Conservation (phyloP, 2,888 invertebrate genomes). For the Drosophila fulvimacula region DNA sequence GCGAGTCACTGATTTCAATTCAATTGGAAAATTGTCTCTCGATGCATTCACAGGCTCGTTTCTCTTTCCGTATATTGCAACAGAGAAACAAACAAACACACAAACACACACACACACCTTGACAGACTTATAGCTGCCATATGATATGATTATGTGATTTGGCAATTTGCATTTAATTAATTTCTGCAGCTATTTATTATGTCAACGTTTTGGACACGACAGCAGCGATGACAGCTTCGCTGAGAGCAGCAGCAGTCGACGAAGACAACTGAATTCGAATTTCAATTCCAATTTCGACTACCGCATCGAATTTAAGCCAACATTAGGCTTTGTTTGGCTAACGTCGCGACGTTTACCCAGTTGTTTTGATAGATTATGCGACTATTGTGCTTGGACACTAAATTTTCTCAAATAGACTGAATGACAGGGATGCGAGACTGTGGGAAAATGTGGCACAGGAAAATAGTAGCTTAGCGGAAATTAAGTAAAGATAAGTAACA, state of each 20-base stretch:
- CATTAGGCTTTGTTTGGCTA: constrained; percentile 41
- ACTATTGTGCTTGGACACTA: constrained; percentile 20
- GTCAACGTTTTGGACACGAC: constrained; percentile 58
- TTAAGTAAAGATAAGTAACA: neutral
- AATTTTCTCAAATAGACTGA: neutral
- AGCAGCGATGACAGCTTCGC: constrained; percentile 50
- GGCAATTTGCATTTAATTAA: constrained; percentile 77
- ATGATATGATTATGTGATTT: constrained; percentile 80
- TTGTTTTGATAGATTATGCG: constrained; percentile 24
- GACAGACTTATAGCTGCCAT: constrained; percentile 62
- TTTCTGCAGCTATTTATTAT: constrained; percentile 77
- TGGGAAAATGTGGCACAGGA: neutral
- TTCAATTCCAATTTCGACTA: constrained; percentile 28
- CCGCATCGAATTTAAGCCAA: constrained; percentile 48
- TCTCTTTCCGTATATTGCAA: constrained; percentile 71
- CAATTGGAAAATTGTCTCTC: constrained; percentile 31
- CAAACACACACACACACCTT: neutral
- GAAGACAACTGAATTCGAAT: constrained; percentile 35
- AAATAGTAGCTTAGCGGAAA: neutral
- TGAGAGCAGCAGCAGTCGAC: constrained; percentile 13
- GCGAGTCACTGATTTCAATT: constrained; percentile 7
- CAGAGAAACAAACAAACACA: constrained; percentile 17
- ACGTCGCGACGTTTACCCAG: constrained; percentile 5
- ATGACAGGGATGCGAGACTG: neutral
- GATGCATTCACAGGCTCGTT: neutral